A percentile compares a stretch with the other conserved stretches of the same genome.
Evolutionary conservation across 2,888 invertebrate species (phyloP).

Genomic region (Drosophila colorata): DNA sequence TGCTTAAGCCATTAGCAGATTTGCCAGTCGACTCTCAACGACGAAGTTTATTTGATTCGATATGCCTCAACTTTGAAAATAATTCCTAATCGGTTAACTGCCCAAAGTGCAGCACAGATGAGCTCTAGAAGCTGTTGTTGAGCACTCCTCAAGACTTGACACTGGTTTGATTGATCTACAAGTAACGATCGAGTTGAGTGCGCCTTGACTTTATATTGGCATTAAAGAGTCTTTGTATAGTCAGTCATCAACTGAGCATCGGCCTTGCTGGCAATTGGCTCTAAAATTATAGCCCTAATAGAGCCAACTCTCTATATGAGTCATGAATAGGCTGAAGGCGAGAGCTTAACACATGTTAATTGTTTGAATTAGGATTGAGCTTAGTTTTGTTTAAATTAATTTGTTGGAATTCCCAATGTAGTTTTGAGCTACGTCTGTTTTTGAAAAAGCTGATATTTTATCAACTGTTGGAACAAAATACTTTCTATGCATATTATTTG

Average conservation of each 20-base stretch:
- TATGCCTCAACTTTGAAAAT: slow-evolving; percentile 6
- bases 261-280: background rate
- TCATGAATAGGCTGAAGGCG: slow-evolving; percentile 5
- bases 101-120: slow-evolving; percentile 4
- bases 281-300: too few species aligned
- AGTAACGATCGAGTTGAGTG: slow-evolving; percentile 22
- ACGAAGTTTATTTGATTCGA: slow-evolving; percentile 9
- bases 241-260: background rate
- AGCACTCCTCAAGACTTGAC: slow-evolving; percentile 1
- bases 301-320: slow-evolving; percentile 10
- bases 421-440: background rate
- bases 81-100: slow-evolving; percentile 18
- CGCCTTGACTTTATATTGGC: slow-evolving; percentile 49
- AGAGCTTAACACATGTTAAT: slow-evolving; percentile 18
- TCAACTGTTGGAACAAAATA: too few species aligned
- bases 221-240: slow-evolving; percentile 17
- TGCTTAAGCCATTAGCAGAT: slow-evolving; percentile 49
- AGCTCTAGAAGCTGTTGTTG: background rate
- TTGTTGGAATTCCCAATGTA: background rate
- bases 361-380: slow-evolving; percentile 1
- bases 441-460: too few species aligned
- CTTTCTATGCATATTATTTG: background rate
- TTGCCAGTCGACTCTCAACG: slow-evolving; percentile 6
- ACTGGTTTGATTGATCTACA: background rate
- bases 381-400: background rate